Evolutionary conservation across 2,113 vertebrate species (phyloP).

Genomic region (Neodontobutis hainanensis): DNA sequence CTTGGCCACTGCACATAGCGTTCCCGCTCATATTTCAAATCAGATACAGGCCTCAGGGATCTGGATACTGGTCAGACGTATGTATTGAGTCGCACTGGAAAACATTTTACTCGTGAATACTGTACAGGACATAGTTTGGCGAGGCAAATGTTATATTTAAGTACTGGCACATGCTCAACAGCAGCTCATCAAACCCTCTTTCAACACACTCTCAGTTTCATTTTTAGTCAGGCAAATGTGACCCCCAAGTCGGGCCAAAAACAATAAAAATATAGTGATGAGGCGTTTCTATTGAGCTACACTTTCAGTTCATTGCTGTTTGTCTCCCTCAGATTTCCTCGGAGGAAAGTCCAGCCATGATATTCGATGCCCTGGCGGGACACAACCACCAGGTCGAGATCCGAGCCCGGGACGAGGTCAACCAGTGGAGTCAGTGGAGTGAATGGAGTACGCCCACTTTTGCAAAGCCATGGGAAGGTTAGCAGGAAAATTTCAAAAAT

Average conservation of each 20-base stretch:
- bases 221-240: neutral
- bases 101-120: neutral
- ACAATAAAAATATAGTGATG: neutral
- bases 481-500: neutral
- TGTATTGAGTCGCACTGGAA: slow-evolving; percentile 10
- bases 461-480: slow-evolving; percentile 73
- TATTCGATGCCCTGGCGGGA: slow-evolving; percentile 72
- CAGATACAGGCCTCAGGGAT: slow-evolving; percentile 74
- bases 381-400: slow-evolving; percentile 75
- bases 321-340: slow-evolving; percentile 58
- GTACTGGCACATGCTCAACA: neutral
- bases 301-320: slow-evolving; percentile 1
- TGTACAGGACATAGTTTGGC: neutral
- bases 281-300: neutral
- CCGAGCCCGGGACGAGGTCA: slow-evolving; percentile 71
- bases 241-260: neutral
- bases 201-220: neutral
- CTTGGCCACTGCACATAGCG: slow-evolving; percentile 57
- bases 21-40: slow-evolving; percentile 76
- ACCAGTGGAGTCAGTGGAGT: slow-evolving; percentile 76
- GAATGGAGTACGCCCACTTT: slow-evolving; percentile 72
- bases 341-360: slow-evolving; percentile 19
- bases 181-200: slow-evolving; percentile 9
- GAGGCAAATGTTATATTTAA: neutral
- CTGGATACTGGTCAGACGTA: slow-evolving; percentile 76